These are phyloP conservation scores for Petaurus breviceps DNA, from an alignment of 2,113 vertebrate species.

Conservation along the genomic window DNA sequence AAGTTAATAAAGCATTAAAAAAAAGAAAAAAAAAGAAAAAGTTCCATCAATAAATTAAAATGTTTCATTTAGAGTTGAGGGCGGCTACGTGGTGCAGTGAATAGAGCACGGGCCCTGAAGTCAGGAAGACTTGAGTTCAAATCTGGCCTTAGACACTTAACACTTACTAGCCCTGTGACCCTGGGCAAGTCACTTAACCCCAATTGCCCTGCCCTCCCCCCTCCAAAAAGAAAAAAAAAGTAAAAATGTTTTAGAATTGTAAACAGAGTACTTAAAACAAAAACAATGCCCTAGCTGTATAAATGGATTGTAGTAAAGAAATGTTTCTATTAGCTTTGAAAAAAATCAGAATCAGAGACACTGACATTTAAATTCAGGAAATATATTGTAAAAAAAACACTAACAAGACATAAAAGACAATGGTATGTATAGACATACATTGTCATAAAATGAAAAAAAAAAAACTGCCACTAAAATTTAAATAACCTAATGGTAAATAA, in stretches of 20 bases:
- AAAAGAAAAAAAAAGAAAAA: too few species aligned
- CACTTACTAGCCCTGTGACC: too few species aligned
- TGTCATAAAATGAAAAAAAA: constrained; percentile 19
- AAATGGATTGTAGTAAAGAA: constrained; percentile 7
- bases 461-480: background rate
- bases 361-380: constrained; percentile 34
- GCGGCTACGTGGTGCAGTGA: too few species aligned
- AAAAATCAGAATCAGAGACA: constrained; percentile 4
- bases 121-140: too few species aligned
- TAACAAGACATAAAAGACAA: constrained; percentile 20
- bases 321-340: constrained; percentile 25
- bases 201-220: too few species aligned
- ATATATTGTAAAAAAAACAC: background rate
- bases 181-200: too few species aligned
- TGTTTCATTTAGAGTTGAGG: too few species aligned
- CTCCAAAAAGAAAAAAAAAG: too few species aligned
- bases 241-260: constrained; percentile 36
- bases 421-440: background rate
- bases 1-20: too few species aligned
- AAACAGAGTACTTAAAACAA: constrained; percentile 52
- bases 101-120: too few species aligned
- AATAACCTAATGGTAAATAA: constrained; percentile 52
- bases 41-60: too few species aligned
- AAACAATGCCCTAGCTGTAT: constrained; percentile 36
- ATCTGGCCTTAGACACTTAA: too few species aligned